Conservation (phyloP, 2,113 vertebrate genomes). For the Emydura subglobosa region DNA sequence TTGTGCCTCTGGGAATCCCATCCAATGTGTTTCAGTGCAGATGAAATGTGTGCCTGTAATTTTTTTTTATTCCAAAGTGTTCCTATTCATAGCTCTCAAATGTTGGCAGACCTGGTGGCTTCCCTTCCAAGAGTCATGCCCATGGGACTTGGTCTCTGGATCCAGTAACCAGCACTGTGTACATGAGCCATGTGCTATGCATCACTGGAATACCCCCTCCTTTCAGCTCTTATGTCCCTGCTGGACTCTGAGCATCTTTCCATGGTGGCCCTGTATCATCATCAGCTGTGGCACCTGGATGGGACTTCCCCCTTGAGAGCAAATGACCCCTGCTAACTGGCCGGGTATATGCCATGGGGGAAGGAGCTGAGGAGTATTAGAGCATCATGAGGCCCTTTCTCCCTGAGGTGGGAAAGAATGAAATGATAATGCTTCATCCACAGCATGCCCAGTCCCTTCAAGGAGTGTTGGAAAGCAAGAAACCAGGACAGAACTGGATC, state of each 20-base stretch:
- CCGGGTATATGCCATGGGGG: background rate
- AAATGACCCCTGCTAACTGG: background rate
- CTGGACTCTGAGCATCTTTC: background rate
- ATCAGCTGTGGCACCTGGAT: background rate
- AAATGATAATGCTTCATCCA: background rate
- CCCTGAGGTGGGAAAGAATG: background rate
- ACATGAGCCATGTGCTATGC: background rate
- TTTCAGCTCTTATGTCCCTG: background rate
- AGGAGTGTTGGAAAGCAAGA: background rate
- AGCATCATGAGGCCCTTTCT: background rate
- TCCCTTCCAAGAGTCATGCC: background rate
- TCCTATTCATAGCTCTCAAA: background rate
- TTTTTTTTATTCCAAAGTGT: background rate
- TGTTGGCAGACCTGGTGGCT: rapidly evolving
- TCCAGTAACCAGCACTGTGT: background rate
- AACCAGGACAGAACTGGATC: background rate
- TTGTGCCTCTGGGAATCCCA: background rate
- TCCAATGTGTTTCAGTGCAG: background rate
- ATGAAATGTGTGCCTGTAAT: background rate
- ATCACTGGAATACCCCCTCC: background rate
- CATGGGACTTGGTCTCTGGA: background rate
- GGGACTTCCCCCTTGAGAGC: background rate
- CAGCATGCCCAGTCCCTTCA: rapidly evolving
- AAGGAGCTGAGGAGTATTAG: background rate
- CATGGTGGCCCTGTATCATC: background rate